Evolutionary conservation across 2,113 vertebrate genomes (phyloP).

Genomic region (Picathartes gymnocephalus): DNA sequence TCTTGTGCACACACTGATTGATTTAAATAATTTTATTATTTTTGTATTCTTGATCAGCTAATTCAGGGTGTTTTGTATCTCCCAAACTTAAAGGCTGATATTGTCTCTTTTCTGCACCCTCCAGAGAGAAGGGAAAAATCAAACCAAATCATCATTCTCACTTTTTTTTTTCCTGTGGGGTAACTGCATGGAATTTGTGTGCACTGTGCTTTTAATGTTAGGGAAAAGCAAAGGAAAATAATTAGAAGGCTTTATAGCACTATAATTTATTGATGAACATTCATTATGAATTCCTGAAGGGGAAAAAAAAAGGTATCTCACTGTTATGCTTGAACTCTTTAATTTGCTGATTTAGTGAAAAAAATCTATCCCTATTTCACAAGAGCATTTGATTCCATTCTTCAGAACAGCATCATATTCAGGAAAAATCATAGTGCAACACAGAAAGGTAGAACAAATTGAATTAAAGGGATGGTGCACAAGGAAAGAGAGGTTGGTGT

Average conservation of each 20-base stretch:
- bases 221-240: not conserved
- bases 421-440: not conserved
- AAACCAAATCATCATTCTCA: not conserved
- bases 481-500: not conserved
- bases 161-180: not conserved
- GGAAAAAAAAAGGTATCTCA: not conserved
- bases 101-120: not conserved
- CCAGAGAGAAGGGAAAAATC: not conserved
- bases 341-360: not conserved
- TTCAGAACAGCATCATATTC: not conserved
- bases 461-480: not conserved
- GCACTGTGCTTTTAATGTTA: not conserved
- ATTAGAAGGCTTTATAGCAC: not conserved
- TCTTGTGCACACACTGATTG: not conserved
- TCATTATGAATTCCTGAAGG: not conserved
- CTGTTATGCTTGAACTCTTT: not conserved
- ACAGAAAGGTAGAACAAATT: not conserved
- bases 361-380: not conserved
- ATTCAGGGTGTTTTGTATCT: not conserved
- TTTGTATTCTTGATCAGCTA: not conserved
- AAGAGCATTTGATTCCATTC: not conserved
- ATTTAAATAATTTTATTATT: not conserved
- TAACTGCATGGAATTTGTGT: not conserved
- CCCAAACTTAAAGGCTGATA: not conserved
- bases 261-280: conserved; percentile 22